Evolutionary conservation across 1,140 invertebrate genomes (phyloP), one percentile per base, ranked within the genome.

Genomic region (Steinernema khuongi): DNA sequence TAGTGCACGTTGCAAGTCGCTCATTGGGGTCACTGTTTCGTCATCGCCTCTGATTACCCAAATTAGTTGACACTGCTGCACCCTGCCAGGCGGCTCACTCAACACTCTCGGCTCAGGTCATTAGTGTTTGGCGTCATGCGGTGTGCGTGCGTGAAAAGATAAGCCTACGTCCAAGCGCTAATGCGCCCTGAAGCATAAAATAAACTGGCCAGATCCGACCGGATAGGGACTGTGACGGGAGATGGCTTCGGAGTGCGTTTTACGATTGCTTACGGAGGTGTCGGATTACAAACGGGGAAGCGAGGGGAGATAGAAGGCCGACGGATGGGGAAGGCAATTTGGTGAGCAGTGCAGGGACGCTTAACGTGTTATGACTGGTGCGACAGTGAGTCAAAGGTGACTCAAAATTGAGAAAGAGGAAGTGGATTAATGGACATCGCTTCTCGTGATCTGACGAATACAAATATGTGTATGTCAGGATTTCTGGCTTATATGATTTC

Each of bases 41-140:
- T 7, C 19, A 60, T 60, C 50, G 50, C 50, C 19, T 60, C 50
- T 7, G 50, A 60, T 60, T 60, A 60, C 50, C 26, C 50, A 60
- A 60, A 60, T 60, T 60, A 60, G 26, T 60, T 60, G 22, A 4
- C 22, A 22, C 4, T 26, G 14, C 7, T 17, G 4, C 7, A 22
- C 14, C 50, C 14, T 22, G n/a, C 36, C 36, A n/a, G n/a, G n/a
- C 36, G 36, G 36, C 7, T 11, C 36, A 41, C 36, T 41, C 36
- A n/a, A n/a, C 36, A 41, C n/a, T 41, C 36, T 11, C 7, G 7
- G 7, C 36, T 41, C 7, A 11, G 7, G 7, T 41, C 36, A 41
- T 41, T 41, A 41, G n/a, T 41, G 7, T 41, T 41, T 41, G 36
- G 7, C 36, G 36, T 41, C 36, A n/a, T 11, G 7, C n/a, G 36